Evolutionary conservation across 2,888 invertebrate genomes (phyloP), one percentile per base, ranked within the genome.

Genomic region (Aphidoletes aphidimyza): DNA sequence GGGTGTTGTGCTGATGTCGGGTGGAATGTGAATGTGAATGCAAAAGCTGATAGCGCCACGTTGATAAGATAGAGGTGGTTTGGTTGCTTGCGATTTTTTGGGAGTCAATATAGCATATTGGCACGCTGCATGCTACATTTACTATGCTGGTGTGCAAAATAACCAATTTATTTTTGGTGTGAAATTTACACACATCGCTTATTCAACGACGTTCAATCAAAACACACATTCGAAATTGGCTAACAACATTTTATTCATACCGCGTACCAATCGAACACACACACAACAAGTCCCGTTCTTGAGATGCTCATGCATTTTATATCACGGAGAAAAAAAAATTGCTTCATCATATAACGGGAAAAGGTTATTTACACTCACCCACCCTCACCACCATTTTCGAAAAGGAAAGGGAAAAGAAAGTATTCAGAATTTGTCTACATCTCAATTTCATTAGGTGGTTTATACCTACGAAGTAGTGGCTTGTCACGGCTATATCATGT

Each of bases 241-340:
- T 69, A 69, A 34, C 69, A 69, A 11, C 69, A 69, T 69, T 69
- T 69, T 69, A 69, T 69, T 69, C 69, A 69, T 69, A 11, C 14
- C 69, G 69, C 69, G 69, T 69, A 30, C 11, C 14, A 14, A 14
- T 26, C 17, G 69, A 69, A 69, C 26, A 11, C 3, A 30, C 69
- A 69, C 1, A 0, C 69, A 69, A 30, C 42, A 42, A n/a, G n/a
- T n/a, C n/a, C n/a, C n/a, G n/a, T n/a, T n/a, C n/a, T 42, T 42
- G 42, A 42, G 14, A 42, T 14, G 42, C 69, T 69, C 69, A 69
- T 69, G 69, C 69, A 69, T 69, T 22, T 54, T 54, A 14, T 22
- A 54, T 14, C 42, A 69, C 54, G n/a, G 34, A 14, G 17, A 47
- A 47, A n/a, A n/a, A n/a, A n/a, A n/a, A n/a, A n/a, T n/a, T 17